Evolutionary conservation across 2,113 vertebrate species (phyloP).

Genomic region (Myiozetetes cayanensis): DNA sequence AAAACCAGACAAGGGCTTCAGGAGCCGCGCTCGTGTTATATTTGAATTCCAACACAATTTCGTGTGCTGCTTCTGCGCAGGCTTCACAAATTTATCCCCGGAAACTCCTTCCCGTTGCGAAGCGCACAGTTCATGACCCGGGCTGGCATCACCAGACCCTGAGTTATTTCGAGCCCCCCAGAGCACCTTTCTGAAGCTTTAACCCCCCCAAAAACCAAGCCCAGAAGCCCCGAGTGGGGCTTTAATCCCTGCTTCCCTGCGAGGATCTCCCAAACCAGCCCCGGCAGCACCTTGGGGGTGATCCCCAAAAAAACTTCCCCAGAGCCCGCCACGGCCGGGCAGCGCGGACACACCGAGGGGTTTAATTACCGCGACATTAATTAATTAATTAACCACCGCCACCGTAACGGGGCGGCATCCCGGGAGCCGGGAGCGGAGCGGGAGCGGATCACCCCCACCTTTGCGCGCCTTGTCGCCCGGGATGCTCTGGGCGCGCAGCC

Average conservation of each 20-base stretch:
- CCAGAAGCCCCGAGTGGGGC: not conserved
- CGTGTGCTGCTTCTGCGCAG: rapidly evolving
- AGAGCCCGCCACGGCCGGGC: not conserved
- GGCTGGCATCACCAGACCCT: not conserved
- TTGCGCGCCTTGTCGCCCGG: slow-evolving; percentile 92
- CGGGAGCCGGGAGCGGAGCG: not conserved
- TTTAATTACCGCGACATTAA: not conserved
- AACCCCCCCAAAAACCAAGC: not conserved
- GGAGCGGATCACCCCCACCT: too few species aligned
- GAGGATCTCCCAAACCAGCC: rapidly evolving
- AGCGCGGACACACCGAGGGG: rapidly evolving
- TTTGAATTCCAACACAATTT: not conserved
- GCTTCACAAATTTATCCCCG: not conserved
- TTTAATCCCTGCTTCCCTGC: rapidly evolving
- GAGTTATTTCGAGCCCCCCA: not conserved
- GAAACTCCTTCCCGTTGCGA: not conserved
- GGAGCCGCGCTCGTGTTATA: rapidly evolving
- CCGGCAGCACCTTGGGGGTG: not conserved
- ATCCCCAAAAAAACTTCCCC: not conserved
- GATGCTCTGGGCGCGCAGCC: slow-evolving; percentile 92
- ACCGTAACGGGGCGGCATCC: too few species aligned
- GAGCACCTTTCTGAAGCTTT: not conserved
- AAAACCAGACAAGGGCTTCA: not conserved
- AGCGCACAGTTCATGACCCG: not conserved
- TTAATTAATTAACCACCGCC: not conserved